phyloP scores from a whole-genome alignment of 2,888 invertebrate species.

The Lepidocyrtinus sp. region DNA sequence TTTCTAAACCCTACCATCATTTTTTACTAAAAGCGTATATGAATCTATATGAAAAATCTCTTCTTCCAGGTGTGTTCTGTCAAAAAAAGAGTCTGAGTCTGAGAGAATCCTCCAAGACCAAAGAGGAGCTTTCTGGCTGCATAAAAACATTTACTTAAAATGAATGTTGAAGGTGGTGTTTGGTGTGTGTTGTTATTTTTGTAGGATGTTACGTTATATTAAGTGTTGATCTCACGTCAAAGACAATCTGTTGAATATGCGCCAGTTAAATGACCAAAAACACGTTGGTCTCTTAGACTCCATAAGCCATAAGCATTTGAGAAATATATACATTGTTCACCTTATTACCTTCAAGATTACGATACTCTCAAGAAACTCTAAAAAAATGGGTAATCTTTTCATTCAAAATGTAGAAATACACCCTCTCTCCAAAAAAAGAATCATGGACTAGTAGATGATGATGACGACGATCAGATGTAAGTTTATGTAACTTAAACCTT shows the following conservation, averaged over 20 bases:
- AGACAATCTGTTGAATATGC: background rate
- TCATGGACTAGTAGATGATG: background rate
- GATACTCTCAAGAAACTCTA: too few relatives aligned
- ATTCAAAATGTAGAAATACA: background rate
- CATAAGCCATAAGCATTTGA: too few relatives aligned
- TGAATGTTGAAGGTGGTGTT: too few relatives aligned
- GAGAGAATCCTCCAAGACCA: background rate
- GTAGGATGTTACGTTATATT: background rate
- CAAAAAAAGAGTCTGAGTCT: background rate
- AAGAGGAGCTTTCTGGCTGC: background rate
- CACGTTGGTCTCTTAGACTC: too few relatives aligned
- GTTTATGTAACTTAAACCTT: constrained; percentile 55
- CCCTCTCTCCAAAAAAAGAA: too few relatives aligned
- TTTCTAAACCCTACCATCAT: too few relatives aligned
- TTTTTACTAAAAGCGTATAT: constrained; percentile 49
- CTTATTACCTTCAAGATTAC: too few relatives aligned
- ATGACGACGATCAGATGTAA: background rate
- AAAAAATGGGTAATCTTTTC: background rate
- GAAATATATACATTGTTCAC: background rate
- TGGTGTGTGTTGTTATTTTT: background rate
- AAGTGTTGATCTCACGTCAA: background rate
- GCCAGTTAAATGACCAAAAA: background rate
- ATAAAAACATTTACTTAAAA: too few relatives aligned
- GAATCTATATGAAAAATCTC: constrained; percentile 26
- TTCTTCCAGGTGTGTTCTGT: constrained; percentile 56